Evolutionary conservation across 2,888 invertebrate species (phyloP), one percentile per base, ranked within the genome.

Genomic region (Eristalis arbustorum): DNA sequence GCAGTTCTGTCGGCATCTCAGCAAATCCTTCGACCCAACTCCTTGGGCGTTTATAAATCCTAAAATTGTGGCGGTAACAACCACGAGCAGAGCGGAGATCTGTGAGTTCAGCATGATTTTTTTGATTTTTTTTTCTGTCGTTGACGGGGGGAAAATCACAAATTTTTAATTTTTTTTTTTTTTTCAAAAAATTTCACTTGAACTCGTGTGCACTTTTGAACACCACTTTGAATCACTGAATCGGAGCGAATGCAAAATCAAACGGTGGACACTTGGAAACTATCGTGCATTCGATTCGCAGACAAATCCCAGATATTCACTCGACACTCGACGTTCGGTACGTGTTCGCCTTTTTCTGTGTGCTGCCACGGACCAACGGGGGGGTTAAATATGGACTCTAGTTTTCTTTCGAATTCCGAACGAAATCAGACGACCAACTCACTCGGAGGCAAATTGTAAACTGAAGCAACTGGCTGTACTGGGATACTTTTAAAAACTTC

Each of bases 1-100:
- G 90, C 92, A 92, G 89, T 91, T 92, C 91, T 92, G 92, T 89
- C 91, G 91, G 90, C 92, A 92, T 90, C 91, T 91, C 89, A 89
- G 91, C 84, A 92, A 90, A 90, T 92, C 92, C 88, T 91, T 92
- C 80, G 91, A 90, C 87, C 89, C 90, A 63, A 91, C 89, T 76
- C 89, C 80, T 68, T 80, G 82, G 76, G 75, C 88, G 59, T 81
- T 81, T 61, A 72, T 76, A 85, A 88, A 84, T 88, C 88, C 88
- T 67, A 88, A 74, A 59, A 85, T 66, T 59, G 72, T 79, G 67
- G 81, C 82, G 68, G 88, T 84, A 64, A 88, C 31, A 5, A 73
- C 61, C 63, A 88, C 37, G 34, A 85, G 56, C 42, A 71, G 63
- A 18, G 69, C 66, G 18, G 75, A 75, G n/a, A 80, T 69, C 57